phyloP scores from a whole-genome alignment of 1,140 invertebrate species.

The Brachionus rubens region DNA sequence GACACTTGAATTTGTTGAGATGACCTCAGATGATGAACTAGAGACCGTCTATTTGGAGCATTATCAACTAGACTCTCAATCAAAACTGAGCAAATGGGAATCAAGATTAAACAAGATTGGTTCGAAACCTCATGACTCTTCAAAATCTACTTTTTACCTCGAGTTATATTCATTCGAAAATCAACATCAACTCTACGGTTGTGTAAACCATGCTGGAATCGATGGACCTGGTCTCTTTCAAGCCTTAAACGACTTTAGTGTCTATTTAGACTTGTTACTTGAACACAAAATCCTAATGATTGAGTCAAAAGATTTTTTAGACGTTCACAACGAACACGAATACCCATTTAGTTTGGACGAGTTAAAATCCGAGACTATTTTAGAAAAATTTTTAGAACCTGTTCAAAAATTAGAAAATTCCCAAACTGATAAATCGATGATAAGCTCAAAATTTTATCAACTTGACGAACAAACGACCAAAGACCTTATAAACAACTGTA shows the following conservation, averaged over 20 bases:
- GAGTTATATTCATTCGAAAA: constrained; percentile 24
- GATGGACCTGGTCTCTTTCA: constrained; percentile 21
- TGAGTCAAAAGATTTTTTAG: not conserved
- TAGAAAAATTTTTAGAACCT: not conserved
- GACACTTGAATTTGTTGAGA: constrained; percentile 2
- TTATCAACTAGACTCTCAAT: not conserved
- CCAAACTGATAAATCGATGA: not conserved
- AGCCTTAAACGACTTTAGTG: not conserved
- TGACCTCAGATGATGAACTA: not conserved
- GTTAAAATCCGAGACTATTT: not conserved
- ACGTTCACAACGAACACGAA: not conserved
- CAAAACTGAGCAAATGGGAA: not conserved
- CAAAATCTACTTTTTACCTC: constrained; percentile 5
- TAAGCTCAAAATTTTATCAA: constrained; percentile 43
- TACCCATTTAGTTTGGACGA: not conserved
- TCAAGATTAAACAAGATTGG: constrained; percentile 2
- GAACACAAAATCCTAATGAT: not conserved
- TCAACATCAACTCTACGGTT: not conserved
- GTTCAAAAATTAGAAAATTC: not conserved
- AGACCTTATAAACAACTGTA: not conserved
- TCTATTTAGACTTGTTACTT: constrained; percentile 6
- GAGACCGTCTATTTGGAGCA: not conserved
- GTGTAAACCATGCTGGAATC: constrained; percentile 35
- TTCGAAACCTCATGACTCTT: not conserved
- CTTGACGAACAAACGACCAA: not conserved